Percentiles rank a stretch among this genome's conserved stretches.
phyloP scores from a whole-genome alignment of 2,113 vertebrate genomes.

The Rhineura floridana region DNA sequence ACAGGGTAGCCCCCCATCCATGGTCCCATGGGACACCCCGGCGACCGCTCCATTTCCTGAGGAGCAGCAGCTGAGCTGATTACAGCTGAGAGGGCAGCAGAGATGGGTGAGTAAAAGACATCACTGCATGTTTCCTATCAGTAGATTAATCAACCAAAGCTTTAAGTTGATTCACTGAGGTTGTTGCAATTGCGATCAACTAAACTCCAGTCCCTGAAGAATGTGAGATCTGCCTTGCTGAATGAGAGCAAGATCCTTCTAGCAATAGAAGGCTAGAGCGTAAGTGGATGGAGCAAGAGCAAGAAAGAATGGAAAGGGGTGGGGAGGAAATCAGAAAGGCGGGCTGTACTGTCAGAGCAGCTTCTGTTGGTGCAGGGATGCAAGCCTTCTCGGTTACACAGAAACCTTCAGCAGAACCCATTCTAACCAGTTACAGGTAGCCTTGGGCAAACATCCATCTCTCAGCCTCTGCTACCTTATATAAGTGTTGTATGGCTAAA shows the following conservation, averaged over 20 bases:
- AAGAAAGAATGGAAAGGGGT: no score
- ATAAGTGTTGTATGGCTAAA: background rate
- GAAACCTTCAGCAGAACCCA: background rate
- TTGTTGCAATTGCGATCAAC: no score
- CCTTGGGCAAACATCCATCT: background rate
- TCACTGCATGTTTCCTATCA: no score
- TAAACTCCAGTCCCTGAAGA: background rate
- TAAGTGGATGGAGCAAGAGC: background rate
- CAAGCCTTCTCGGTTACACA: background rate
- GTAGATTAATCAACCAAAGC: background rate
- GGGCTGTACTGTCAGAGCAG: background rate
- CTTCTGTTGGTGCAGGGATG: background rate
- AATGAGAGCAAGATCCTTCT: background rate
- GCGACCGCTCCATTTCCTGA: fast-evolving
- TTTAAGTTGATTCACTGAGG: background rate
- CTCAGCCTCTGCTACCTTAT: background rate
- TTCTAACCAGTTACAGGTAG: background rate
- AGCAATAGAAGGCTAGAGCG: background rate
- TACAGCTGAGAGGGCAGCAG: background rate
- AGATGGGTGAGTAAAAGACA: background rate
- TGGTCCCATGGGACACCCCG: background rate
- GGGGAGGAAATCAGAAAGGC: background rate
- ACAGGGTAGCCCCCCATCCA: fast-evolving
- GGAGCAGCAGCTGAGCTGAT: background rate
- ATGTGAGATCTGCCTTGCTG: background rate